phyloP scores from a whole-genome alignment of 2,888 invertebrate genomes.

The Ophioninae sp. region DNA sequence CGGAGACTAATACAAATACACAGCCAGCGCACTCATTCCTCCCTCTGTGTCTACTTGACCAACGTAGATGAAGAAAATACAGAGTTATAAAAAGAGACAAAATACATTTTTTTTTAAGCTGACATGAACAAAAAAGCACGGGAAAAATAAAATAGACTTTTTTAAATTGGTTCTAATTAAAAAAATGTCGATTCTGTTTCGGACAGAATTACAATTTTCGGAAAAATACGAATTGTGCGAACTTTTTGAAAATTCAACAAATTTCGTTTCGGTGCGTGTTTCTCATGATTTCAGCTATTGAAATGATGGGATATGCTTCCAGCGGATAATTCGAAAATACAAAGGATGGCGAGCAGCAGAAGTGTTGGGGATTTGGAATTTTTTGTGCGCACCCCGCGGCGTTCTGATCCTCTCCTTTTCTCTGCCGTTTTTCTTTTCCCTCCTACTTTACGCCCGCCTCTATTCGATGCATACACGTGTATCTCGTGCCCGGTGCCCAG shows the following conservation, averaged over 20 bases:
- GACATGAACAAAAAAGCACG: slow-evolving; percentile 1
- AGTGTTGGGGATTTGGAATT: background rate
- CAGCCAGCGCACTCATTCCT: slow-evolving; percentile 52
- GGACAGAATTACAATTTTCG: background rate
- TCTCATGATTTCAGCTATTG: background rate
- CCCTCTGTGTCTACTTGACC: background rate
- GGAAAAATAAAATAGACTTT: background rate
- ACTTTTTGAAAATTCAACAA: background rate
- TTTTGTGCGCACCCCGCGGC: background rate
- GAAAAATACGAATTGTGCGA: background rate
- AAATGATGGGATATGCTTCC: background rate
- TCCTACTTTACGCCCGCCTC: background rate
- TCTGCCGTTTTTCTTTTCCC: background rate
- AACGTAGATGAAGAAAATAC: background rate
- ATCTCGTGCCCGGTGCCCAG: slow-evolving; percentile 2
- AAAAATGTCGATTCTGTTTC: too few relatives aligned
- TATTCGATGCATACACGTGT: slow-evolving; percentile 4
- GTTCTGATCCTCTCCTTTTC: background rate
- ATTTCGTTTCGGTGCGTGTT: background rate
- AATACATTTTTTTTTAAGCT: too few relatives aligned
- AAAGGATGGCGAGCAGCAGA: slow-evolving; percentile 1
- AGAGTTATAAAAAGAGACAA: background rate
- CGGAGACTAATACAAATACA: slow-evolving; percentile 62
- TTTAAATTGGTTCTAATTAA: too few relatives aligned
- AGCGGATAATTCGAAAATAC: background rate